Evolutionary conservation across 2,888 invertebrate species (phyloP).

Genomic region (Seira musarum): DNA sequence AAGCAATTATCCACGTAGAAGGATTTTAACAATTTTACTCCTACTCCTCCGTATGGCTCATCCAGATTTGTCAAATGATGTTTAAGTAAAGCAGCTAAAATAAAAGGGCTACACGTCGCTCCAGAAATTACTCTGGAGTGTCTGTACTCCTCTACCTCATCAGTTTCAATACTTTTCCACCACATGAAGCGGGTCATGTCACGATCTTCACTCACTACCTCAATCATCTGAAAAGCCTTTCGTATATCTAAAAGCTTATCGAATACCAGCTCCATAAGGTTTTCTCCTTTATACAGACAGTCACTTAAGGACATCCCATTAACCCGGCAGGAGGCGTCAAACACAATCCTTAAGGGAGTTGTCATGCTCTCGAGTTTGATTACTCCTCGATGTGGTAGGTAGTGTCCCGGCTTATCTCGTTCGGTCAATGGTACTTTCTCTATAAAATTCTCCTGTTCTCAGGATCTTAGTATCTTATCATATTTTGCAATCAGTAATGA

Average conservation of each 20-base stretch:
- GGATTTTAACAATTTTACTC: not conserved
- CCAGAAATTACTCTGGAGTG: constrained; percentile 70
- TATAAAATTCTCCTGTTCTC: constrained; percentile 7
- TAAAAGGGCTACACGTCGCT: constrained; percentile 39
- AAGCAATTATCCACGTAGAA: constrained; percentile 8
- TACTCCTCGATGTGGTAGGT: constrained; percentile 67
- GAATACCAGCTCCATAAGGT: constrained; percentile 57
- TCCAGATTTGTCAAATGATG: constrained; percentile 57
- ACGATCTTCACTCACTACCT: constrained; percentile 64
- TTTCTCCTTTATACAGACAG: constrained; percentile 62
- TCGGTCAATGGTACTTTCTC: no score
- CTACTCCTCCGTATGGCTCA: not conserved
- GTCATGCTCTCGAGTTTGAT: constrained; percentile 60
- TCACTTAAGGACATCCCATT: constrained; percentile 51
- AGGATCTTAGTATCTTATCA: not conserved
- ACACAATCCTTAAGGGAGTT: constrained; percentile 67
- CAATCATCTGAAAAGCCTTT: constrained; percentile 70
- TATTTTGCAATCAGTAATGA: not conserved
- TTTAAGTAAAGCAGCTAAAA: constrained; percentile 67
- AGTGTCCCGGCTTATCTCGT: constrained; percentile 22
- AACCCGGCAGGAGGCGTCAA: constrained; percentile 63
- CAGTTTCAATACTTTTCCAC: constrained; percentile 37
- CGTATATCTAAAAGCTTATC: constrained; percentile 64
- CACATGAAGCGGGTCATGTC: constrained; percentile 70
- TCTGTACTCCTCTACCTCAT: constrained; percentile 38